Evolutionary conservation across 92 coral and sea anemone species (phyloP), one percentile per base, ranked within the genome.

Genomic region (Metridium senile): DNA sequence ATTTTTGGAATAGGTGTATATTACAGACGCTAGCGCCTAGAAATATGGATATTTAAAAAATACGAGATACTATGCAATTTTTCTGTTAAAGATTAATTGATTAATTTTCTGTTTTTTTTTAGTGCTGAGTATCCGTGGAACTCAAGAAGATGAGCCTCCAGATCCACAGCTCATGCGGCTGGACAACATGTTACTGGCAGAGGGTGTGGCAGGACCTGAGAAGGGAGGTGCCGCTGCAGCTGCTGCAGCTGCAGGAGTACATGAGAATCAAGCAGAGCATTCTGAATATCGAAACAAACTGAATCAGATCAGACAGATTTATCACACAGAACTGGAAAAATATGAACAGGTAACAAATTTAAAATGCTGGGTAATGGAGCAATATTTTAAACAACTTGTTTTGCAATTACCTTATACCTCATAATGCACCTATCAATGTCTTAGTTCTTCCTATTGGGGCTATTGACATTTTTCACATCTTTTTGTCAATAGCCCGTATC

Each of bases 141-240:
- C 99, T 11, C 99, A 96, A 75, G 99, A 96, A 65, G 99, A 96
- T 74, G 99, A 96, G 51, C 99, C 99, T 9, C 99, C 99, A 57
- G 99, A 96, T 78, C 99, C 99, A 0, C 99, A 96, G 87, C 97
- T 96, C 20, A 96, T 96, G 99, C 85, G 99, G 33, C 93, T 96
- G 0, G 99, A 96, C 74, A 96, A 96, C 84, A 96, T 96, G 99
- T 81, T 96, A 39, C 77, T 96, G 54, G 99, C 99, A 29, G 99
- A 96, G 70, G 99, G 99, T 25, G 99, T 96, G 73, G 99, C 99
- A 53, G 99, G 99, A 11, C 99, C 99, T 63, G 99, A 96, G 80
- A 96, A 96, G 85, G 99, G 99, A 35, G 99, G 99, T 2, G 99
- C 99, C n/a, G 99, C 99, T 0, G 99, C 99, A 0, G 99, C 99